Percentiles rank a stretch among this genome's conserved stretches.
phyloP scores from a whole-genome alignment of 2,888 invertebrate species.

The Oxyteleia sp. region DNA sequence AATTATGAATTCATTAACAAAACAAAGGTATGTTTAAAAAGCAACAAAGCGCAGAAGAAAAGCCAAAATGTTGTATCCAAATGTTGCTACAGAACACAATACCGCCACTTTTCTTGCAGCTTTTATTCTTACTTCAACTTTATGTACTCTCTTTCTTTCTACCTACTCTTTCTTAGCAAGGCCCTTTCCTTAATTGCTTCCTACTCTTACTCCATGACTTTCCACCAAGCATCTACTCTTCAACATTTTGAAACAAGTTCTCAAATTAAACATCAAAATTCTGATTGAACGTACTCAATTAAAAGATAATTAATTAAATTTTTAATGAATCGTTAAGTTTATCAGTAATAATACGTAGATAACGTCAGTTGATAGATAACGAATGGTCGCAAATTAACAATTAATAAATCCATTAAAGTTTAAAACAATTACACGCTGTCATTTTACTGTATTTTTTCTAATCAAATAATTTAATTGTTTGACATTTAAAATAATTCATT shows the following conservation, averaged over 20 bases:
- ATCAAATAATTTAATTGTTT: no score
- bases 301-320: neutral
- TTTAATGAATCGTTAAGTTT: neutral
- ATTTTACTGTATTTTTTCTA: no score
- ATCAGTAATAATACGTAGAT: no score
- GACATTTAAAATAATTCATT: no score
- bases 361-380: no score
- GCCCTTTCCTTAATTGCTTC: slow-evolving; percentile 60
- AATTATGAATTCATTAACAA: no score
- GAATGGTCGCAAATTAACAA: no score
- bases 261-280: slow-evolving; percentile 37
- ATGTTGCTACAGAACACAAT: slow-evolving; percentile 40
- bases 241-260: slow-evolving; percentile 24
- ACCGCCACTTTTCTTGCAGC: slow-evolving; percentile 27
- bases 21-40: no score
- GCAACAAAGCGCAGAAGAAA: neutral
- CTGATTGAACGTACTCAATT: neutral
- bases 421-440: no score
- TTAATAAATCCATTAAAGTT: no score
- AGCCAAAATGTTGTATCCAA: slow-evolving; percentile 32
- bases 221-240: slow-evolving; percentile 41
- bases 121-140: slow-evolving; percentile 45
- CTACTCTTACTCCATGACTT: slow-evolving; percentile 47
- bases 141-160: slow-evolving; percentile 41
- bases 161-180: slow-evolving; percentile 47